Evolutionary conservation across 2,797 vertebrate genomes (phyloP).

Genomic region (Scleropages formosus): DNA sequence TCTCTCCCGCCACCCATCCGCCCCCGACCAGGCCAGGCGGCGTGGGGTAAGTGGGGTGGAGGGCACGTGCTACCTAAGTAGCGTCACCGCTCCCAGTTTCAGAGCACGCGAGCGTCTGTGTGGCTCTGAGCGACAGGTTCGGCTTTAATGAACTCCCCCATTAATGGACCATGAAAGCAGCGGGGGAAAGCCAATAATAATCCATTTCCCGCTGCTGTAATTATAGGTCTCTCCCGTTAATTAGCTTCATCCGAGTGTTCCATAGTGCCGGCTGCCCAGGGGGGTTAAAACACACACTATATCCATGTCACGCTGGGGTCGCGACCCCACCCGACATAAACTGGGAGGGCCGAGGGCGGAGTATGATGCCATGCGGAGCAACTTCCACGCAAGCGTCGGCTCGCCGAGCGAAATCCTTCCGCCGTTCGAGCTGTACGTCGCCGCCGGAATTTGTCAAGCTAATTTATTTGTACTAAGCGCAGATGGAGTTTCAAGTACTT

Average conservation of each 20-base stretch:
- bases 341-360: neutral
- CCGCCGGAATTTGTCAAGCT: no score
- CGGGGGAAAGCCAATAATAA: constrained; percentile 66
- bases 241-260: constrained; percentile 63
- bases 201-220: constrained; percentile 75
- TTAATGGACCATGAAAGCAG: constrained; percentile 63
- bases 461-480: no score
- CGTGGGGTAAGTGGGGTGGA: no score
- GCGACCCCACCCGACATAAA: neutral
- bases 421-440: no score
- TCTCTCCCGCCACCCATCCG: neutral
- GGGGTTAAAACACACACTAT: constrained; percentile 22
- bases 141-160: constrained; percentile 60
- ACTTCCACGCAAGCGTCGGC: neutral
- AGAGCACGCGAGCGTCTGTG: neutral
- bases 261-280: constrained; percentile 41
- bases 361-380: neutral
- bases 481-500: no score
- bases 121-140: constrained; percentile 58
- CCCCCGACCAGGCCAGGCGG: no score
- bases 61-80: no score
- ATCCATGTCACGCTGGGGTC: neutral
- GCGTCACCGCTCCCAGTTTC: neutral
- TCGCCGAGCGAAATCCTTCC: no score
- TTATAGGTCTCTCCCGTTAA: constrained; percentile 73